Evolutionary conservation across 2,797 vertebrate species (phyloP), one percentile per base, ranked within the genome.

Genomic region (Dicrostonyx torquatus): DNA sequence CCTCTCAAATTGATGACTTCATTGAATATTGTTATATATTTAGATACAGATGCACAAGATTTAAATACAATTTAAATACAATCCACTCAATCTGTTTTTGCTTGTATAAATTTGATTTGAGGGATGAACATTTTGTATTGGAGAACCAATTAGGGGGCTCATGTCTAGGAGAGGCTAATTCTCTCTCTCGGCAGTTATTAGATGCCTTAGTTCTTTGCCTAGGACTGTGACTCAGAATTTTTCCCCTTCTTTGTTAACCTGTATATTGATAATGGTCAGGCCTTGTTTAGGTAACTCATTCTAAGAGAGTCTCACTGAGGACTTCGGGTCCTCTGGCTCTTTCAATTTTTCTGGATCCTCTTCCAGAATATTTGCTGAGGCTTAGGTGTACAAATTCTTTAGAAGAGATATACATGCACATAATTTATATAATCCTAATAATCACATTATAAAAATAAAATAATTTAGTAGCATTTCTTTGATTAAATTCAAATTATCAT

Each of bases 401-500:
- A 60, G 7, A 60, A 40, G 78, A 80, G 13, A 40, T 17, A 60
- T 17, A 4, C 8, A 90, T 24, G 45, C 72, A 83, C 12, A 6
- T 73, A 83, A 77, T 82, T 88, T 76, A 85, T 90, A 66, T 87
- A 66, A 88, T 62, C 24, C 18, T 37, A 43, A 43, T n/a, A 94
- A 78, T 43, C 73, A 80, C 20, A 87, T 75, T 7, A 72, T 17
- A 62, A 75, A 90, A 87, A 45, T 13, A 31, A 93, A 79, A 70
- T 12, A 0, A 43, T 86, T 75, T 75, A 89, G 73, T 60, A 66
- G 72, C 40, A 77, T 62, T 48, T 66, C 20, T 68, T 75, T 77
- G 83, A 80, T 40, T 82, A 87, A 34, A 62, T 29, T 64, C 60
- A 80, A 90, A 96, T 80, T 82, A 91, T 60, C 9, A 91, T 78